A percentile compares a stretch with the other conserved stretches of the same genome.
Conservation (phyloP, 2,113 vertebrate genomes). For the Hymenochirus boettgeri region DNA sequence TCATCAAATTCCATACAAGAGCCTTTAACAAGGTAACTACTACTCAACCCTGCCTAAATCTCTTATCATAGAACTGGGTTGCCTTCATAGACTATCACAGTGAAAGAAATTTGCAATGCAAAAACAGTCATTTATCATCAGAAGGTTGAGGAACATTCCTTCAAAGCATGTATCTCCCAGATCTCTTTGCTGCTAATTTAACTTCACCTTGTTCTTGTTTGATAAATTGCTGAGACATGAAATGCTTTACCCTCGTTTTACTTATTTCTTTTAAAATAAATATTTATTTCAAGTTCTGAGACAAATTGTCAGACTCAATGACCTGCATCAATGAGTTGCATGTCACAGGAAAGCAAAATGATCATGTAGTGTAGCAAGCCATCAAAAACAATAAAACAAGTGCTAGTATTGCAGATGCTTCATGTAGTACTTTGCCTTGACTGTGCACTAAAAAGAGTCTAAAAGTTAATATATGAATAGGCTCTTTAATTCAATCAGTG, state of each 20-base stretch:
- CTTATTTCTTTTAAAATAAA: slow-evolving; percentile 9
- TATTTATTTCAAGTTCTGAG: slow-evolving; percentile 10
- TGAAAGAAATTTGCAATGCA: slow-evolving; percentile 52
- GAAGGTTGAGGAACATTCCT: slow-evolving; percentile 36
- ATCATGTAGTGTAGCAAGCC: not conserved
- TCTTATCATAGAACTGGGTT: slow-evolving; percentile 58
- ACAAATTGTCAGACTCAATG: not conserved
- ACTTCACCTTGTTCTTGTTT: slow-evolving; percentile 43
- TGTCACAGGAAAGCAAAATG: not conserved
- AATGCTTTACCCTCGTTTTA: slow-evolving; percentile 21
- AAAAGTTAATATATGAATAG: no score
- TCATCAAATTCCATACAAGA: slow-evolving; percentile 61
- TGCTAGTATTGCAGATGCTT: not conserved
- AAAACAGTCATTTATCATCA: slow-evolving; percentile 55
- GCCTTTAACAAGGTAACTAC: slow-evolving; percentile 55
- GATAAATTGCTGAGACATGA: slow-evolving; percentile 35
- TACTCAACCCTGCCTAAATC: slow-evolving; percentile 62
- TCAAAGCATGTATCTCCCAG: slow-evolving; percentile 49
- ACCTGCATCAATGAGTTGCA: not conserved
- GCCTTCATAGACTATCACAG: slow-evolving; percentile 58
- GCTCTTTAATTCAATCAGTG: no score
- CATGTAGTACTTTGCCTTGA: not conserved
- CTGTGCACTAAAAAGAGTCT: no score
- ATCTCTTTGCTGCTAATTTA: slow-evolving; percentile 44
- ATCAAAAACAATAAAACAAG: not conserved